phyloP scores from a whole-genome alignment of 2,888 invertebrate genomes.

The Lucinisca nassula region DNA sequence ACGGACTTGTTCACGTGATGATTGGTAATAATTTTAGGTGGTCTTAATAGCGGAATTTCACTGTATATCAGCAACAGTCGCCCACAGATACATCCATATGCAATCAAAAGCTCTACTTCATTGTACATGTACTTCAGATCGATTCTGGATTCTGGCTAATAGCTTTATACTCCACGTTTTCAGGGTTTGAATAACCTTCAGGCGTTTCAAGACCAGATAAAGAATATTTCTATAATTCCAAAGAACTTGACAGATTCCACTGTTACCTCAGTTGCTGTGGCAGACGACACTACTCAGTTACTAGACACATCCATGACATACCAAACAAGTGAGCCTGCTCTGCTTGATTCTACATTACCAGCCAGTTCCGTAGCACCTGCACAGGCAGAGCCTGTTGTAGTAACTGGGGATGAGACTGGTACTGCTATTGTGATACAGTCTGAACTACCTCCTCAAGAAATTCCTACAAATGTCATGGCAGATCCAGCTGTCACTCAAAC shows the following conservation, averaged over 20 bases:
- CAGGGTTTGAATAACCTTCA: conserved; percentile 82
- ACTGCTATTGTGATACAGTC: not conserved
- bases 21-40: too few species aligned
- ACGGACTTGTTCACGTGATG: too few species aligned
- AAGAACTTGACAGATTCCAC: not conserved
- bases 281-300: conserved; percentile 17
- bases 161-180: conserved; percentile 4
- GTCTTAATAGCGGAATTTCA: too few species aligned
- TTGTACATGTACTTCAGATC: too few species aligned
- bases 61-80: too few species aligned
- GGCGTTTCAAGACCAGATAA: conserved; percentile 78
- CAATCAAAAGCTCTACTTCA: too few species aligned
- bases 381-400: not conserved
- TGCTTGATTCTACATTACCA: not conserved
- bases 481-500: not conserved
- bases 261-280: not conserved
- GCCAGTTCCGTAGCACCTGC: not conserved
- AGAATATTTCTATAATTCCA: conserved; percentile 71
- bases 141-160: too few species aligned
- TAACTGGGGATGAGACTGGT: not conserved
- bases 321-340: not conserved
- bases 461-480: not conserved
- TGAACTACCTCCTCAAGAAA: not conserved
- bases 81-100: too few species aligned
- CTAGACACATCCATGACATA: not conserved